phyloP scores from a whole-genome alignment of 2,113 vertebrate species.

The Pampusana beccarii region DNA sequence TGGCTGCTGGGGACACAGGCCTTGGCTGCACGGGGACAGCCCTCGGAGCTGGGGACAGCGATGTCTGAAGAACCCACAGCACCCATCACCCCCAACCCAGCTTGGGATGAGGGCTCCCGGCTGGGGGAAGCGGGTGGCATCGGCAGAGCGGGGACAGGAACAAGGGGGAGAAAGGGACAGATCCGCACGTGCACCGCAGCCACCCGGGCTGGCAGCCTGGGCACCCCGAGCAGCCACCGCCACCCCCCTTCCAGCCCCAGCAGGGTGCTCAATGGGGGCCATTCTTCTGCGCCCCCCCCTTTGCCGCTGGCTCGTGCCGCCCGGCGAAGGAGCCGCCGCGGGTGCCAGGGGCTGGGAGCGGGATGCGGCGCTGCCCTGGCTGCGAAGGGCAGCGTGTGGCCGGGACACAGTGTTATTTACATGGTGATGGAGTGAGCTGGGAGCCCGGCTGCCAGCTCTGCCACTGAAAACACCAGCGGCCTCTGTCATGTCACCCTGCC shows the following conservation, averaged over 20 bases:
- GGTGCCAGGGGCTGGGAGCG: neutral
- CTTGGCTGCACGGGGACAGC: neutral
- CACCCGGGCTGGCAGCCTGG: neutral
- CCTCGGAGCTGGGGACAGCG: accelerated
- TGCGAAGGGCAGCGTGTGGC: neutral
- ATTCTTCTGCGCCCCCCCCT: neutral
- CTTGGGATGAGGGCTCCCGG: neutral
- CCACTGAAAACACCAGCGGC: accelerated
- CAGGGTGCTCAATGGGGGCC: neutral
- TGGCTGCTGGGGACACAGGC: accelerated
- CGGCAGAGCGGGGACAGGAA: accelerated
- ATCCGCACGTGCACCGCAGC: neutral
- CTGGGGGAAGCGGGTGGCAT: neutral
- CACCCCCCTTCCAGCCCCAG: neutral
- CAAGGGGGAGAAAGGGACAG: neutral
- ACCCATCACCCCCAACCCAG: neutral
- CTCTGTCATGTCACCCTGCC: neutral
- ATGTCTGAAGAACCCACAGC: neutral
- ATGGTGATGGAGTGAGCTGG: accelerated
- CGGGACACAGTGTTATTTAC: accelerated
- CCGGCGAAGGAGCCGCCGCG: accelerated
- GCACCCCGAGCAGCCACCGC: neutral
- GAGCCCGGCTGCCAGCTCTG: neutral
- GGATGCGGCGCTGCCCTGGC: neutral
- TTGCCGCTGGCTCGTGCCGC: accelerated